A percentile compares a stretch with the other conserved stretches of the same genome.
Conservation (phyloP, 2,888 invertebrate genomes). For the Metopia argyrocephala region DNA sequence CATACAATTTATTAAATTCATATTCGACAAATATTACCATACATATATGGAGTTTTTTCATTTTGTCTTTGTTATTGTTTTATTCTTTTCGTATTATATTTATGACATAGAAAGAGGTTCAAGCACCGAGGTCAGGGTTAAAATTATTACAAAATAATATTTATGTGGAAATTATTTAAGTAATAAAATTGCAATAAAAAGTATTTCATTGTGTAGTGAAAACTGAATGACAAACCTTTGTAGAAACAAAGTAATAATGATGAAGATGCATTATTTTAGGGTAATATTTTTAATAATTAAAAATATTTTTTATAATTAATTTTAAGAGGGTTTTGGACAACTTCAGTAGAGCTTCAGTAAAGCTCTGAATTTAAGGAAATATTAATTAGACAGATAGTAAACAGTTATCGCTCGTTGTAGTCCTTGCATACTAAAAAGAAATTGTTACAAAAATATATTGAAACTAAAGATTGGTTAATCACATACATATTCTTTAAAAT, state of each 20-base stretch:
- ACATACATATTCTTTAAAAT: too few species aligned
- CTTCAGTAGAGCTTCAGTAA: too few species aligned
- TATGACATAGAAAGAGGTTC: constrained; percentile 16
- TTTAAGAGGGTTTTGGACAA: too few species aligned
- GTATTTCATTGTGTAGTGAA: constrained; percentile 10
- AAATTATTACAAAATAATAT: constrained; percentile 45
- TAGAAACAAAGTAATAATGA: neutral
- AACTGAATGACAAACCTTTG: neutral
- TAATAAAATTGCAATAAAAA: constrained; percentile 27
- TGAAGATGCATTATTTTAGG: too few species aligned
- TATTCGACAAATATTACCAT: neutral
- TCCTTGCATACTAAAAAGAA: too few species aligned
- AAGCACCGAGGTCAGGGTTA: constrained; percentile 50
- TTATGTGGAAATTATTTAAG: constrained; percentile 10
- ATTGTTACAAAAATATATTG: too few species aligned
- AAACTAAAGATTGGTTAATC: too few species aligned
- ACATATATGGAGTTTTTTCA: constrained; percentile 9
- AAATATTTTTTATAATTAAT: too few species aligned
- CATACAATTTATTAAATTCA: neutral
- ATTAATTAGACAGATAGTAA: too few species aligned
- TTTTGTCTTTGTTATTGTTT: neutral
- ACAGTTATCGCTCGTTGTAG: too few species aligned
- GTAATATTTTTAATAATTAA: too few species aligned
- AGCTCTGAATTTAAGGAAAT: too few species aligned
- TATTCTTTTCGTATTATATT: constrained; percentile 16